Percentiles rank a stretch among this genome's conserved stretches.
Evolutionary conservation across 2,797 vertebrate genomes (phyloP).

Genomic region (Liasis olivaceus): DNA sequence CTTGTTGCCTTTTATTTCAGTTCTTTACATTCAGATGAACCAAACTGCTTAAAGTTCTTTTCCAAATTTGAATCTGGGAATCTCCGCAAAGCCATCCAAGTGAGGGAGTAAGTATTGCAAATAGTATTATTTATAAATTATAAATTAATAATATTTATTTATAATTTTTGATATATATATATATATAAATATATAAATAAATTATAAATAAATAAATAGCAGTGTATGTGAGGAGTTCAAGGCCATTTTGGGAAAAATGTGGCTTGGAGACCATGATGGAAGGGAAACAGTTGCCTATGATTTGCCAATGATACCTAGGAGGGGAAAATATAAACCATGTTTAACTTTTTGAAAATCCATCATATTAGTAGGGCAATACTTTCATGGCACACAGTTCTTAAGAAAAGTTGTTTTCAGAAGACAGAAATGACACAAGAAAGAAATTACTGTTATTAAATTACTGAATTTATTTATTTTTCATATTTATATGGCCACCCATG

Average conservation of each 20-base stretch:
- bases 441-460: background rate
- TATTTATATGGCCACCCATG: too few relatives aligned
- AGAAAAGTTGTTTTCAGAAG: background rate
- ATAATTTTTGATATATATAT: too few relatives aligned
- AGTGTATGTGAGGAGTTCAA: background rate
- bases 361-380: background rate
- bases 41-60: conserved; percentile 80
- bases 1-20: conserved; percentile 65
- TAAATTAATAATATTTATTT: too few relatives aligned
- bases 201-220: background rate
- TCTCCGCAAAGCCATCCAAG: conserved; percentile 87
- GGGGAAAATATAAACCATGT: background rate
- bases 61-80: conserved; percentile 94
- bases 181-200: too few relatives aligned
- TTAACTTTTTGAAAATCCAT: background rate
- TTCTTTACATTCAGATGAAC: conserved; percentile 55
- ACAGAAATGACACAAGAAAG: background rate
- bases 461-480: background rate
- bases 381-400: background rate
- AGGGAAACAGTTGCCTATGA: background rate
- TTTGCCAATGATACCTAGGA: background rate
- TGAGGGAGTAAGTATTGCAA: conserved; percentile 84
- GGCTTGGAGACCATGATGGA: background rate
- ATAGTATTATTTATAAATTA: too few relatives aligned
- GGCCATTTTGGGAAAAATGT: background rate